Evolutionary conservation across 2,888 invertebrate species (phyloP).

Genomic region (Tachina grossa): DNA sequence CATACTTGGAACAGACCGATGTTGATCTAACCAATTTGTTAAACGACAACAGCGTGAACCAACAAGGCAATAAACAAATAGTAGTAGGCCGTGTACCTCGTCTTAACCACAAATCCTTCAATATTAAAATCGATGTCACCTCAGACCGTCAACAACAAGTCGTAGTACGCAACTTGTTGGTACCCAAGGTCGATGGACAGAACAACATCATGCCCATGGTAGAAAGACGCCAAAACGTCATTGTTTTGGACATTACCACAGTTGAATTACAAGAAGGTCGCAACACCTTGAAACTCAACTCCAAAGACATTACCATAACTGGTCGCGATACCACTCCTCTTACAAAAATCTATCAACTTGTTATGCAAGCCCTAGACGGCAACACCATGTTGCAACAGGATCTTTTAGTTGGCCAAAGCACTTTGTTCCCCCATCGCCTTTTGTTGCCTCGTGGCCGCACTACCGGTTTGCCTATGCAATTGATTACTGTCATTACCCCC

Average conservation of each 20-base stretch:
- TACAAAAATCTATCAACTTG: conserved; percentile 82
- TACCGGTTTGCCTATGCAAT: conserved; percentile 86
- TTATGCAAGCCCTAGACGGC: conserved; percentile 83
- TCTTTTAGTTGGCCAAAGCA: conserved; percentile 78
- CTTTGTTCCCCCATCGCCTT: conserved; percentile 86
- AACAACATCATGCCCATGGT: conserved; percentile 78
- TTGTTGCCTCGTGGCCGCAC: conserved; percentile 86
- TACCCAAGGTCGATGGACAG: conserved; percentile 87
- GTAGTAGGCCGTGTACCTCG: conserved; percentile 82
- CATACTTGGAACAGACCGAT: conserved; percentile 86
- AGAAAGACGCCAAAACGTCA: conserved; percentile 84
- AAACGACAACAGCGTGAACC: conserved; percentile 11
- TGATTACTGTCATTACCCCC: conserved; percentile 85
- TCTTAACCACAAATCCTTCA: conserved; percentile 87
- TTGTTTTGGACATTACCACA: conserved; percentile 86
- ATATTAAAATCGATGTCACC: conserved; percentile 85
- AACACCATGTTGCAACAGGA: conserved; percentile 81
- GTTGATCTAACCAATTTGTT: conserved; percentile 83
- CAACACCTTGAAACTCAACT: conserved; percentile 78
- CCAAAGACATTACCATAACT: conserved; percentile 80
- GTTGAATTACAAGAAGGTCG: conserved; percentile 85
- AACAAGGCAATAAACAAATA: conserved; percentile 17
- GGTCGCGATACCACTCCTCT: conserved; percentile 84
- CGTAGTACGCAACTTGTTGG: conserved; percentile 86
- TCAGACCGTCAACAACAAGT: conserved; percentile 85